Base-by-base conservation (phyloP, 2,888 invertebrate genomes). In the Zygaena filipendulae region DNA sequence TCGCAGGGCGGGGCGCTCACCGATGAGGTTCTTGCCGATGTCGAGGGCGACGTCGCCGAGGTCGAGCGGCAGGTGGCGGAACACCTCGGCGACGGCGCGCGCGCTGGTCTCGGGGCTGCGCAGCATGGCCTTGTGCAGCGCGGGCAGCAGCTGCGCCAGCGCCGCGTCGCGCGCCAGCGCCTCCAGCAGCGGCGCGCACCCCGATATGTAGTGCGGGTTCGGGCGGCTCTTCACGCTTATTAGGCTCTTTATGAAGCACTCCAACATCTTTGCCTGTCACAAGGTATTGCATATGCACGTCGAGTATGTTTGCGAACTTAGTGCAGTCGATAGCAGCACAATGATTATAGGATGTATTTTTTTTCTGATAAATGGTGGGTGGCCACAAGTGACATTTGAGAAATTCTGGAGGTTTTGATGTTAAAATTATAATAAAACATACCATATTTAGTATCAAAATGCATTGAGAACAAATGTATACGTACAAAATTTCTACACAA, bases 81-180 rank as follows among this genome's bases (percentile, higher is more conserved):
- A 66, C 34, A 95, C 86, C 25, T 87, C 81, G 0, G 91, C 91
- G 19, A 96, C 89, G 10, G 88, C 87, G 58, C 90, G 86, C 11
- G 96, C 82, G 37, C 92, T 90, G 28, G 94, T 87, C 81, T 98
- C 98, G 0, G 98, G 97, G 69, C 92, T 96, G 27, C 98, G 80
- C 13, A 98, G 77, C 87, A 97, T 90, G 11, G 94, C 88, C 59
- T 95, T 95, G 59, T 95, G 92, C 29, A 96, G 74, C 2, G 93
- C 88, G 1, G 97, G 95, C 35, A 95, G 72, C 22, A 97, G 61
- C 4, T 74, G 74, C 23, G 82, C 83, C 49, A 88, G 87, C 46
- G 96, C 92, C 27, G 91, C 90, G 0, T 82, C 81, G 35, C 84
- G 79, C 10, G 71, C 79, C 8, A 91, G 60, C 30, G 83, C 71